A percentile compares a stretch with the other conserved stretches of the same genome.
These are phyloP conservation scores for Sinotaia quadrata DNA, from an alignment of 2,888 invertebrate species.

Conservation along the genomic window DNA sequence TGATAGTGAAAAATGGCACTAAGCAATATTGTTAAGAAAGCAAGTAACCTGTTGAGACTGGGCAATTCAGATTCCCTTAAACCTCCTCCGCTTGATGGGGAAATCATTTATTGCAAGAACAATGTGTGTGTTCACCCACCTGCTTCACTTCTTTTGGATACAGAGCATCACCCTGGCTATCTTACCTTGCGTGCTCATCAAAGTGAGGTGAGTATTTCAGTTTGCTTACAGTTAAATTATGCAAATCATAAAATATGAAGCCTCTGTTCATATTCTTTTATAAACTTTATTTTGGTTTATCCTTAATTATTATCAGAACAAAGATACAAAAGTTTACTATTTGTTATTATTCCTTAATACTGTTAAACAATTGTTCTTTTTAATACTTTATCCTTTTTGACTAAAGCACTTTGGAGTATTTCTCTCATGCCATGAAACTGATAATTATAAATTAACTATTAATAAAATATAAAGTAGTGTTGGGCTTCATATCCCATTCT, in stretches of 20 bases:
- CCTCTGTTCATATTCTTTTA: background rate
- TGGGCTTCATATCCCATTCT: no score
- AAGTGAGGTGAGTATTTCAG: conserved; percentile 69
- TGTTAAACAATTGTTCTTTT: no score
- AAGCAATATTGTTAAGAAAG: conserved; percentile 69
- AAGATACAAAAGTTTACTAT: background rate
- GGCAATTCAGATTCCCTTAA: conserved; percentile 54
- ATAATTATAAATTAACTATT: no score
- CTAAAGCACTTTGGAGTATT: no score
- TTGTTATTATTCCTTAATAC: no score
- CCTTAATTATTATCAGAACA: background rate
- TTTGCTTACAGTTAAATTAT: no score
- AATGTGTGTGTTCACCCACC: conserved; percentile 98
- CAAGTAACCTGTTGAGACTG: conserved; percentile 68
- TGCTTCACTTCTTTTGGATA: conserved; percentile 84
- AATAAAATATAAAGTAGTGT: no score
- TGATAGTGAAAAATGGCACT: conserved; percentile 51
- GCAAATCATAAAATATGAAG: background rate
- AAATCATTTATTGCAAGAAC: conserved; percentile 82
- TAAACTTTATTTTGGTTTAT: background rate
- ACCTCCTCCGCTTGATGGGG: conserved; percentile 73
- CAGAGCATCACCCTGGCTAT: conserved; percentile 93
- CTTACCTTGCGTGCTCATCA: conserved; percentile 82
- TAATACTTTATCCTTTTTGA: no score
- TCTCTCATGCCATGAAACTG: no score